phyloP scores from a whole-genome alignment of 2,888 invertebrate genomes.

The Drosophila setosimentum region DNA sequence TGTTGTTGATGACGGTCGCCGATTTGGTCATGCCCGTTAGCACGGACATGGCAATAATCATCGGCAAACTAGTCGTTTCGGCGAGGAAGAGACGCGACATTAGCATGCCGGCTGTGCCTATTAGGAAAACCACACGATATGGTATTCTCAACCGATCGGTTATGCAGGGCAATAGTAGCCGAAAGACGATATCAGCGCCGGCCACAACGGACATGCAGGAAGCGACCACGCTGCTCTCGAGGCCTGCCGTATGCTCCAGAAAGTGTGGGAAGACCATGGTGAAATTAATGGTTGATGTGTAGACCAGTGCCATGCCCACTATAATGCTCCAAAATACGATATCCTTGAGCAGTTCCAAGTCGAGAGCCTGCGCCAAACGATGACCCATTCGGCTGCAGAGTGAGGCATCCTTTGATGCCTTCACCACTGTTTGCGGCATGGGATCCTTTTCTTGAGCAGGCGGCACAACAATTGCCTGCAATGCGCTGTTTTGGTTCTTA shows the following conservation, averaged over 20 bases:
- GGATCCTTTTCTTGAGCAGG: slow-evolving; percentile 13
- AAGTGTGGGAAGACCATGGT: slow-evolving; percentile 90
- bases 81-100: slow-evolving; percentile 87
- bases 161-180: slow-evolving; percentile 88
- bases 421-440: neutral
- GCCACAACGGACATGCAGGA: slow-evolving; percentile 90
- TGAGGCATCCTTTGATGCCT: slow-evolving; percentile 19
- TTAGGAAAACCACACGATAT: slow-evolving; percentile 88
- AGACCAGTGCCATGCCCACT: slow-evolving; percentile 88
- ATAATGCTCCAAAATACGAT: slow-evolving; percentile 89
- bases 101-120: slow-evolving; percentile 87
- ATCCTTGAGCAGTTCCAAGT: slow-evolving; percentile 88
- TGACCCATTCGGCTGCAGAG: slow-evolving; percentile 73
- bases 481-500: slow-evolving; percentile 45
- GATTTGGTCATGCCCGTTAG: slow-evolving; percentile 90
- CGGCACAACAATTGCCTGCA: slow-evolving; percentile 49
- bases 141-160: slow-evolving; percentile 88
- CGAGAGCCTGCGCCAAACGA: slow-evolving; percentile 86
- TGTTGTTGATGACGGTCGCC: slow-evolving; percentile 90
- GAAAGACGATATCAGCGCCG: slow-evolving; percentile 88
- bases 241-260: slow-evolving; percentile 84
- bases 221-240: slow-evolving; percentile 87
- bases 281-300: slow-evolving; percentile 89
- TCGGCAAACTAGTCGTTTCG: slow-evolving; percentile 85
- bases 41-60: slow-evolving; percentile 87